Conservation (phyloP, 2,113 vertebrate species). For the Leuciscus idus region DNA sequence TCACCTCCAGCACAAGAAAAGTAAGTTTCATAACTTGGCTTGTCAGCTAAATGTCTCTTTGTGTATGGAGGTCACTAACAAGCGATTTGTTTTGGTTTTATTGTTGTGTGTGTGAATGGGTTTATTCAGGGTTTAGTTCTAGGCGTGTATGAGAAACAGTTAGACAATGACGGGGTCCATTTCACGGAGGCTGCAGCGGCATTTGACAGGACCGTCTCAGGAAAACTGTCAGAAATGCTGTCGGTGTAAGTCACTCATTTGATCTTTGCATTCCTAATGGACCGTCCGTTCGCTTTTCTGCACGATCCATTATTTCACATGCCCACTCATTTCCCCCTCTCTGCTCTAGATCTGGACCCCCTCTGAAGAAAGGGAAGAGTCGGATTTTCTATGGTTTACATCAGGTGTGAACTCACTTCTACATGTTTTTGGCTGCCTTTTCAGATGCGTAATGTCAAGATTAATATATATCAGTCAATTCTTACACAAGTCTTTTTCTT, state of each 20-base stretch:
- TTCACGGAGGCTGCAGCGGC: conserved; percentile 83
- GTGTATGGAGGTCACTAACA: background rate
- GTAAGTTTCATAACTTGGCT: conserved; percentile 60
- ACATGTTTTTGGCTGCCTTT: background rate
- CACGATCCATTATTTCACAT: background rate
- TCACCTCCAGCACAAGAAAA: conserved; percentile 65
- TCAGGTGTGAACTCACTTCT: conserved; percentile 76
- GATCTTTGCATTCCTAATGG: background rate
- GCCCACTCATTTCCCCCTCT: background rate
- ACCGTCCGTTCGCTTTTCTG: background rate
- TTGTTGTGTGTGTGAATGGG: conserved; percentile 1
- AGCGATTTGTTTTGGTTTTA: background rate
- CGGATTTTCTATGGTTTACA: conserved; percentile 90
- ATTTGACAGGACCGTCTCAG: conserved; percentile 82
- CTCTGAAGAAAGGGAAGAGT: conserved; percentile 90
- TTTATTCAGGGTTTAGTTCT: conserved; percentile 86
- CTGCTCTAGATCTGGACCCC: conserved; percentile 84
- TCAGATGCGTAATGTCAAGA: background rate
- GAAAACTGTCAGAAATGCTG: conserved; percentile 85
- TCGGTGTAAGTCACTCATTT: conserved; percentile 77
- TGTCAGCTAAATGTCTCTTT: background rate
- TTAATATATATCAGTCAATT: background rate
- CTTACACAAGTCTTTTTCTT: background rate
- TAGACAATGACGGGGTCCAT: conserved; percentile 70
- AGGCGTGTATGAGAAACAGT: conserved; percentile 84